Percentiles rank a stretch among this genome's conserved stretches.
phyloP scores from a whole-genome alignment of 2,113 vertebrate species.

The Gadus chalcogrammus region DNA sequence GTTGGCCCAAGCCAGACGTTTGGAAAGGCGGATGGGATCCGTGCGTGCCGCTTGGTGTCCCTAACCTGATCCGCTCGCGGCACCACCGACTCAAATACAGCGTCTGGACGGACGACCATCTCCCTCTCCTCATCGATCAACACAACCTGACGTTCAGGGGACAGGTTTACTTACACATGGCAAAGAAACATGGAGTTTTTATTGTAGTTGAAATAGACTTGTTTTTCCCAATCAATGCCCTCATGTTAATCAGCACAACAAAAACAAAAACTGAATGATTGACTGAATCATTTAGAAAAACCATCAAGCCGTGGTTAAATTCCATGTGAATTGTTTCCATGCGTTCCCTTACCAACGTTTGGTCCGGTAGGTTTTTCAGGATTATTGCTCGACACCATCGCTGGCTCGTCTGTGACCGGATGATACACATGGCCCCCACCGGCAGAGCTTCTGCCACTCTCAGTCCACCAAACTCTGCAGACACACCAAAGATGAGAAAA shows the following conservation, averaged over 20 bases:
- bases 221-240: too few species aligned
- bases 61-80: slow-evolving; percentile 29
- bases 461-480: slow-evolving; percentile 40
- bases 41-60: background rate
- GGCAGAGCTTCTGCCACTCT: slow-evolving; percentile 56
- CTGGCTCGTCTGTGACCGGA: slow-evolving; percentile 67
- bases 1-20: too few species aligned
- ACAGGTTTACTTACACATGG: background rate
- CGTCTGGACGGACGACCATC: slow-evolving; percentile 41
- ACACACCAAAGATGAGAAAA: background rate
- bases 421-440: slow-evolving; percentile 72
- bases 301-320: too few species aligned
- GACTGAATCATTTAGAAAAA: too few species aligned
- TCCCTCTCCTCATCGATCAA: slow-evolving; percentile 42
- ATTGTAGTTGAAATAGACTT: background rate
- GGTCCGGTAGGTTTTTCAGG: slow-evolving; percentile 70
- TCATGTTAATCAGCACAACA: too few species aligned
- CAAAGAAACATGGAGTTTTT: background rate
- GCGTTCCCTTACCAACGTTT: slow-evolving; percentile 62
- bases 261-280: too few species aligned
- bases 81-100: slow-evolving; percentile 38
- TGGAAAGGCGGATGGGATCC: too few species aligned
- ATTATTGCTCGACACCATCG: slow-evolving; percentile 73
- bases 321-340: too few species aligned
- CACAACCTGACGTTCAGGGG: slow-evolving; percentile 34